Evolutionary conservation across 1,140 invertebrate genomes (phyloP).

Genomic region (Mycetomoellerius zeteki): DNA sequence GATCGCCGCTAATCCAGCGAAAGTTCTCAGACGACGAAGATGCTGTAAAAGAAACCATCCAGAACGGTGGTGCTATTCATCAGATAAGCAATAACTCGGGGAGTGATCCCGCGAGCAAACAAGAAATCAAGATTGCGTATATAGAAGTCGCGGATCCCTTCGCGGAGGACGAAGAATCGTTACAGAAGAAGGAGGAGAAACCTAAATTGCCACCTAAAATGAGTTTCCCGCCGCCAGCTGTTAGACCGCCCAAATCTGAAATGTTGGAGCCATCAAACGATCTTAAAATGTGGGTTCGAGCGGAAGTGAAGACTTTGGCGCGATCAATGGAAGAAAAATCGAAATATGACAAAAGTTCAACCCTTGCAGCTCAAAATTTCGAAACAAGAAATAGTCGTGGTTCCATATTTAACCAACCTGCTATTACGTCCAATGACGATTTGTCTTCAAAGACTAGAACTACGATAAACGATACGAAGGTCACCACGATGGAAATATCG

Average conservation of each 20-base stretch:
- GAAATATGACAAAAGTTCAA: constrained; percentile 37
- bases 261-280: constrained; percentile 79
- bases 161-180: constrained; percentile 65
- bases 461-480: background rate
- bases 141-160: constrained; percentile 85
- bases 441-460: constrained; percentile 1
- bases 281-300: constrained; percentile 80
- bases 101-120: constrained; percentile 52
- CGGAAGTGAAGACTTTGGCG: constrained; percentile 76
- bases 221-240: constrained; percentile 46
- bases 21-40: constrained; percentile 88
- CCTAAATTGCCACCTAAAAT: constrained; percentile 72
- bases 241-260: constrained; percentile 70
- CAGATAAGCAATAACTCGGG: constrained; percentile 39
- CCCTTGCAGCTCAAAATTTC: background rate
- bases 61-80: constrained; percentile 71
- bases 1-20: constrained; percentile 90
- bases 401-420: background rate
- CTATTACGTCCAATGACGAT: background rate
- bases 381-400: constrained; percentile 30
- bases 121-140: constrained; percentile 83
- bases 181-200: constrained; percentile 50
- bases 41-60: constrained; percentile 74
- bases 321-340: constrained; percentile 53
- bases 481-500: background rate